Evolutionary conservation across 2,113 vertebrate species (phyloP).

Genomic region (Eidolon helvum): DNA sequence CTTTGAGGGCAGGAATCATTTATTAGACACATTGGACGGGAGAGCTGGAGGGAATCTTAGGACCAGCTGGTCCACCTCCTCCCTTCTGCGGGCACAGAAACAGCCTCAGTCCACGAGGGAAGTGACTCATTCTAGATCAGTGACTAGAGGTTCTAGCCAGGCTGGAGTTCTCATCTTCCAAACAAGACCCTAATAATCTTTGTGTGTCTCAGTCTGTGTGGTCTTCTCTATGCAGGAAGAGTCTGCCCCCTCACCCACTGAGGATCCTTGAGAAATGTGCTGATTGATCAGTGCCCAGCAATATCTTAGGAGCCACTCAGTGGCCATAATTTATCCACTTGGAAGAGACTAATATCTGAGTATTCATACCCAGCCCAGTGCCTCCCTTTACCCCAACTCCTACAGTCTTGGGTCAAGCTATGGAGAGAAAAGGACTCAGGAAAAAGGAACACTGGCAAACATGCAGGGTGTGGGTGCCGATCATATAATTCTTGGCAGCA

Average conservation of each 20-base stretch:
- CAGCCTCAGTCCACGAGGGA: fast-evolving
- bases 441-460: not conserved
- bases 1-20: not conserved
- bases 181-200: not conserved
- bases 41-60: not conserved
- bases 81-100: not conserved
- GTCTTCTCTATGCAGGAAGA: not conserved
- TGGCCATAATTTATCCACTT: not conserved
- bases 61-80: not conserved
- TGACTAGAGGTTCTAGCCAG: not conserved
- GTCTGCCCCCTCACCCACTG: not conserved
- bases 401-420: not conserved
- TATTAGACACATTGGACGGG: too few relatives aligned
- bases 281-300: not conserved
- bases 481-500: not conserved
- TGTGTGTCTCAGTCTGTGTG: not conserved
- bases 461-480: not conserved
- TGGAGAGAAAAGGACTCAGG: not conserved
- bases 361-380: not conserved
- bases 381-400: not conserved
- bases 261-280: not conserved
- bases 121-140: not conserved
- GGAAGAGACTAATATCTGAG: not conserved
- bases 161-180: not conserved
- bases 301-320: not conserved